Evolutionary conservation across 2,113 vertebrate genomes (phyloP), one percentile per base, ranked within the genome.

Genomic region (Lycocorax pyrrhopterus): DNA sequence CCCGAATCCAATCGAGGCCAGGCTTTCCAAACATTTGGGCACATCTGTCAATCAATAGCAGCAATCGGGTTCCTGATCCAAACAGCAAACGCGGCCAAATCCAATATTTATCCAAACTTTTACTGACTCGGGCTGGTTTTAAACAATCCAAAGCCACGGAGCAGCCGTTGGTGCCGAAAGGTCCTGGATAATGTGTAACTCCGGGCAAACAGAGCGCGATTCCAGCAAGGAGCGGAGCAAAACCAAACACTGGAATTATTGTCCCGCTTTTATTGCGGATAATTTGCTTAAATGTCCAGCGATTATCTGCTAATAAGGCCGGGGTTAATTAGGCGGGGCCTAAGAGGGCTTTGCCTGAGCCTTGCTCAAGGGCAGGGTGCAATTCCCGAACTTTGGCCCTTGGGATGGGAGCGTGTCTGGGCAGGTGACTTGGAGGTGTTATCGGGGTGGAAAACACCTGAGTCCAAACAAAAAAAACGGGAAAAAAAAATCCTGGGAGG

Each of bases 101-200:
- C 97, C 96, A 99, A 99, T 98, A 98, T 99, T 99, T 98, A 97
- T 96, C 97, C 95, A 98, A 96, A 95, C 73, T 95, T 97, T 97
- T 97, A 97, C 95, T 98, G 97, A 97, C 96, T 96, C 89, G 91
- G 90, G 94, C 89, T 89, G 80, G 93, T 90, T 97, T 94, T 91
- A 97, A 98, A 96, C 93, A 94, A 95, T 94, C 89, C 91, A 3
- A 90, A 96, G 92, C 84, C 91, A 26, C 87, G 2, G 89, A 69
- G 92, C 55, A 16, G 97, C 84, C 87, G 30, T 64, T 46, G 16
- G 75, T 47, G 88, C 93, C 73, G 56, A 79, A 85, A 97, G 91
- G 94, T 96, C 67, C 94, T 71, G 49, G 72, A 79, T 96, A 97
- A 97, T 96, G 63, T 86, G 89, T 83, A 69, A 91, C 94, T 75